These are phyloP conservation scores for Chrysoperla carnea DNA, from an alignment of 1,140 invertebrate genomes.

Conservation along the genomic window DNA sequence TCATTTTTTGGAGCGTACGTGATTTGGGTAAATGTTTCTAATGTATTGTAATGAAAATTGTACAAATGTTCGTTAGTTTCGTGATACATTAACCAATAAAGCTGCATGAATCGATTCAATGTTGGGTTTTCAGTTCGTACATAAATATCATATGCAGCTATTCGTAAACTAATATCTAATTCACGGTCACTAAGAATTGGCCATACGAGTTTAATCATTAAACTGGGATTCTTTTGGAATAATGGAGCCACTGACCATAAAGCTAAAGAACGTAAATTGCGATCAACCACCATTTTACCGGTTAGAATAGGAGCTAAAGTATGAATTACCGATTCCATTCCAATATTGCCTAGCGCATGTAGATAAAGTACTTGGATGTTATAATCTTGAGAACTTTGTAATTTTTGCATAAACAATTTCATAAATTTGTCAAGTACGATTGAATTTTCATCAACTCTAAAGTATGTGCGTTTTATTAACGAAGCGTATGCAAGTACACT, in stretches of 20 bases:
- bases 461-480: slow-evolving; percentile 19
- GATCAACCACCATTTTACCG: slow-evolving; percentile 6
- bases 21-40: slow-evolving; percentile 20
- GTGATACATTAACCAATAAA: slow-evolving; percentile 23
- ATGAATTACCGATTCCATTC: slow-evolving; percentile 8
- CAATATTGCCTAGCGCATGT: slow-evolving; percentile 12
- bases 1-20: slow-evolving; percentile 20
- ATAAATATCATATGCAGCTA: slow-evolving; percentile 18
- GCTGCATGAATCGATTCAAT: slow-evolving; percentile 17
- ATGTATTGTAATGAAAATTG: slow-evolving; percentile 22
- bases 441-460: slow-evolving; percentile 3
- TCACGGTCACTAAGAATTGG: slow-evolving; percentile 19
- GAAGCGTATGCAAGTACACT: slow-evolving; percentile 21
- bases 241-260: slow-evolving; percentile 16
- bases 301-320: slow-evolving; percentile 10
- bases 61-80: slow-evolving; percentile 23
- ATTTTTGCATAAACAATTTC: slow-evolving; percentile 2
- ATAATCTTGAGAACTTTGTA: slow-evolving; percentile 9
- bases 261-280: slow-evolving; percentile 18
- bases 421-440: slow-evolving; percentile 5
- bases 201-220: slow-evolving; percentile 20
- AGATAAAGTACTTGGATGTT: slow-evolving; percentile 10
- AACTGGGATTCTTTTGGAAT: slow-evolving; percentile 10
- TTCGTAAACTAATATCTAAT: slow-evolving; percentile 17
- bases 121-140: slow-evolving; percentile 19